Evolutionary conservation across 35 echinoderm and acorn worm genomes (phyloP), one percentile per base, ranked within the genome.

Genomic region (Strongylocentrotus purpuratus): DNA sequence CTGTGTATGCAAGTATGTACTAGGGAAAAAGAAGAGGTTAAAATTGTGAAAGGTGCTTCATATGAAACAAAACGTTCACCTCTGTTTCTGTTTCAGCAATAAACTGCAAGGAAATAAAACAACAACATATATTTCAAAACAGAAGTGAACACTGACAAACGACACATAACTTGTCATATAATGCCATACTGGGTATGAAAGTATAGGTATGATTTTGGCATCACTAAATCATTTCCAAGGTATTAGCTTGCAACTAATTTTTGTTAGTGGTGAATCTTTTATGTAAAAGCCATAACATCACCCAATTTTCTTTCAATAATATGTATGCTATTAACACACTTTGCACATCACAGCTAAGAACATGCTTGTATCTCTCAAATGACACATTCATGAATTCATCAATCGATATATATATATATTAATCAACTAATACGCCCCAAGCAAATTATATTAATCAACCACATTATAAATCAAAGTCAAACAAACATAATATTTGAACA

Each of bases 61-160:
- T 28, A 78, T 78, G 65, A n/a, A 78, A 78, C 28, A n/a, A 78
- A 78, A 78, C 20, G 65, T 78, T 78, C 65, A 78, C 65, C 65
- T 78, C 65, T 78, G 65, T 78, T 78, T 78, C 65, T 78, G 65
- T 78, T 78, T 78, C 65, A 78, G 65, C 65, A 78, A 78, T 22
- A 78, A 78, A 78, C 65, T 78, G 65, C 65, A 78, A 78, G 18
- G 25, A 78, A 78, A 78, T 78, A 78, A 78, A 78, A 78, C 61
- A 78, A 78, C 61, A 70, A 70, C 65, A 78, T 78, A 28, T 78
- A 28, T 78, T 78, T 28, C 65, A 78, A 78, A n/a, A 78, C 25
- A 78, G 22, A 78, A 78, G 65, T 78, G 65, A 78, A 78, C 22
- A n/a, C 65, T 28, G 1, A 78, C 22, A 78, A 78, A 78, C 22